Evolutionary conservation across 2,113 vertebrate species (phyloP).

Genomic region (Rafetus swinhoei): DNA sequence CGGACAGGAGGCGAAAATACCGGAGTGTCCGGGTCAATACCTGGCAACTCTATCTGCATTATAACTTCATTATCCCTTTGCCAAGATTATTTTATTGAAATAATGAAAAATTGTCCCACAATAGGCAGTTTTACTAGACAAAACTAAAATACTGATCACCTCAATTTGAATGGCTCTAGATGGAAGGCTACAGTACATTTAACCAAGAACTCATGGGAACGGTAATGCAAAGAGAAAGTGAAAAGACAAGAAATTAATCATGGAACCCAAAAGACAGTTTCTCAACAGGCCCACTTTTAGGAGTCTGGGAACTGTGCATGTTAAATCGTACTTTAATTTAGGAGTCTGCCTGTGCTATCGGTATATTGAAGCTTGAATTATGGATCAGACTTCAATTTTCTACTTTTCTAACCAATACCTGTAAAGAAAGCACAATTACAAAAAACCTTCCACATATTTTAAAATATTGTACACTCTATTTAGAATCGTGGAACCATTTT

Average conservation of each 20-base stretch:
- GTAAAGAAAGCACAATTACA: neutral
- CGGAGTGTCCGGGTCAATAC: too few relatives aligned
- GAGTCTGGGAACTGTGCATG: neutral
- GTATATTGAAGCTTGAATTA: neutral
- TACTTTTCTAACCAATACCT: neutral
- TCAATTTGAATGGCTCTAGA: neutral
- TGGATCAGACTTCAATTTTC: neutral
- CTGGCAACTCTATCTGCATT: neutral
- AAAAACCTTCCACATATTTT: neutral
- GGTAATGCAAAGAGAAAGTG: neutral
- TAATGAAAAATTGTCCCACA: neutral
- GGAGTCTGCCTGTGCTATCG: neutral
- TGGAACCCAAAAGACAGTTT: neutral
- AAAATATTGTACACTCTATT: accelerated
- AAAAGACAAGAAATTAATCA: constrained; percentile 18
- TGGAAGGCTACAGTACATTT: neutral
- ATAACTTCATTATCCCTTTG: neutral
- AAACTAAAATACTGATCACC: neutral
- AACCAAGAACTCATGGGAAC: neutral
- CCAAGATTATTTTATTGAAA: neutral
- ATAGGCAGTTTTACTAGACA: neutral
- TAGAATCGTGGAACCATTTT: neutral
- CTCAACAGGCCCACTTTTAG: neutral
- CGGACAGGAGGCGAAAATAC: too few relatives aligned
- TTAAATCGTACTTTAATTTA: neutral